These are phyloP conservation scores for Falco punctatus DNA, from an alignment of 2,113 vertebrate species.

Conservation along the genomic window DNA sequence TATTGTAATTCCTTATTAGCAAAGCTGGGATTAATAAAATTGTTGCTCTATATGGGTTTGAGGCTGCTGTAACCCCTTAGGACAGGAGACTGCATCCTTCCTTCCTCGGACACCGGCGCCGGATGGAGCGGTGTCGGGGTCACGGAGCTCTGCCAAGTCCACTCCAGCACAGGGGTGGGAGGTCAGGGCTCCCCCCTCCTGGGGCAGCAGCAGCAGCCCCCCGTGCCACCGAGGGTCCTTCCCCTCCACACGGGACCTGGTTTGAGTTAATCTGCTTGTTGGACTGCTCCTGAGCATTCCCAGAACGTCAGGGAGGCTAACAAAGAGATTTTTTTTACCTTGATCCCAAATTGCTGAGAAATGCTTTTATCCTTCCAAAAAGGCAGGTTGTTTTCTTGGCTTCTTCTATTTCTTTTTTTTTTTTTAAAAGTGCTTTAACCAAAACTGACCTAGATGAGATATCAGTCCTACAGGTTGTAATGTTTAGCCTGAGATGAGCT, in stretches of 20 bases:
- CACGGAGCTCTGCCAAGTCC: constrained; percentile 70
- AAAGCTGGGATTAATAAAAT: constrained; percentile 88
- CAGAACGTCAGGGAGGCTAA: neutral
- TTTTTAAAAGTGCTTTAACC: neutral
- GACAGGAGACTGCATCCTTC: constrained; percentile 88
- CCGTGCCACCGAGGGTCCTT: neutral
- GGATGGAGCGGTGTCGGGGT: constrained; percentile 77
- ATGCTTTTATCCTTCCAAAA: neutral
- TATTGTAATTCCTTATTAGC: constrained; percentile 77
- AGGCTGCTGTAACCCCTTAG: constrained; percentile 72
- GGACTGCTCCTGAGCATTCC: neutral
- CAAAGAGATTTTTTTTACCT: neutral
- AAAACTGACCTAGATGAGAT: neutral
- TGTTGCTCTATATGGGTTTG: constrained; percentile 64
- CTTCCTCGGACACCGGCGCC: constrained; percentile 79
- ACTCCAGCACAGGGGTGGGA: constrained; percentile 31
- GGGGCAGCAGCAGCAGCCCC: constrained; percentile 40
- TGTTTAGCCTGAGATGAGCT: neutral
- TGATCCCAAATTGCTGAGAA: neutral
- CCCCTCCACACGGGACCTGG: neutral
- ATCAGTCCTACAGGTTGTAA: neutral
- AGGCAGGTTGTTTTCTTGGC: neutral
- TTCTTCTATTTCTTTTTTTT: neutral
- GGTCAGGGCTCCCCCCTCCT: constrained; percentile 74
- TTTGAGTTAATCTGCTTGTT: neutral